Evolutionary conservation across 2,797 vertebrate species (phyloP).

Genomic region (Bovichtus variegatus): DNA sequence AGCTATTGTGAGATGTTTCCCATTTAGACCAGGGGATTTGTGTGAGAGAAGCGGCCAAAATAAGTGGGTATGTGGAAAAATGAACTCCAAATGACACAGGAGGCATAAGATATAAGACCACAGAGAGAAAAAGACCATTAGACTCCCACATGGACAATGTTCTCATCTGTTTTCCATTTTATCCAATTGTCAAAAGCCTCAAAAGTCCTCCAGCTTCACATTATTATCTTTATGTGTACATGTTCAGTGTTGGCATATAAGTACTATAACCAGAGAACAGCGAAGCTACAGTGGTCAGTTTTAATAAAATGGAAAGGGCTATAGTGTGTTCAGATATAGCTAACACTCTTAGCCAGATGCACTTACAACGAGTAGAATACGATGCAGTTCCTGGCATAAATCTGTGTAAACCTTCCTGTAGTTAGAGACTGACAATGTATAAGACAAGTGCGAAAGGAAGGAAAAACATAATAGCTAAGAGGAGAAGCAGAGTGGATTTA

Average conservation of each 20-base stretch:
- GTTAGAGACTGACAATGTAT: neutral
- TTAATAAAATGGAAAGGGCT: neutral
- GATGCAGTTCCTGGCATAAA: constrained; percentile 11
- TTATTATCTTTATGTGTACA: neutral
- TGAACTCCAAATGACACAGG: constrained; percentile 18
- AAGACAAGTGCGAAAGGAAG: neutral
- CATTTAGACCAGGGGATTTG: constrained; percentile 14
- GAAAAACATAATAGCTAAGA: neutral
- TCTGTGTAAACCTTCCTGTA: constrained; percentile 5
- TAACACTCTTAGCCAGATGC: constrained; percentile 5
- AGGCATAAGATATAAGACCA: neutral
- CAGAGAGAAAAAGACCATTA: constrained; percentile 21
- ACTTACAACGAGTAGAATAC: constrained; percentile 5
- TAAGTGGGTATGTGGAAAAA: constrained; percentile 25
- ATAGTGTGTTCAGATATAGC: neutral
- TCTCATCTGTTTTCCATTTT: neutral
- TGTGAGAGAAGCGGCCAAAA: constrained; percentile 17
- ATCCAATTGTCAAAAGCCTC: neutral
- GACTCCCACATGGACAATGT: neutral
- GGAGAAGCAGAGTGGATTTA: constrained; percentile 6
- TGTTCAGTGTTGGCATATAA: neutral
- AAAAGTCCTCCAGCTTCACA: neutral
- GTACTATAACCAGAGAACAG: neutral
- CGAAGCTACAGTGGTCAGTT: constrained; percentile 1
- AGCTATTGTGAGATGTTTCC: constrained; percentile 25